Conservation (phyloP, 2,888 invertebrate genomes). For the Leistus spinibarbis region DNA sequence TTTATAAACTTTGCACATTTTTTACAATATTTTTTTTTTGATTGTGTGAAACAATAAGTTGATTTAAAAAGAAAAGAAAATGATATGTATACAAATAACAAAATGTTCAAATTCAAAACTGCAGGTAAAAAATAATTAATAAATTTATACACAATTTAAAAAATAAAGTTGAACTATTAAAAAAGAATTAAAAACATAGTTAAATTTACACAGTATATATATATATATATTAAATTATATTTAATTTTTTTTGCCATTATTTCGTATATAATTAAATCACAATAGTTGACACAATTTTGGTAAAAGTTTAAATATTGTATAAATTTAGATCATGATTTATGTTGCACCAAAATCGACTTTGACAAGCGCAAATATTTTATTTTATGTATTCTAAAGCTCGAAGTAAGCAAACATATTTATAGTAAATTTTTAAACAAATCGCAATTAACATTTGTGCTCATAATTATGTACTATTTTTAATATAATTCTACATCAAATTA, state of each 20-base stretch:
- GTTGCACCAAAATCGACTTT: neutral
- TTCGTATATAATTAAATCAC: neutral
- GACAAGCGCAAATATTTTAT: neutral
- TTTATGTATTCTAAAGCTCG: neutral
- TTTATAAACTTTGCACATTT: no score
- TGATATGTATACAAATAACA: constrained; percentile 18
- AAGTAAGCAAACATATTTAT: no score
- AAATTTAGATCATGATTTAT: neutral
- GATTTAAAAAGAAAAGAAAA: no score
- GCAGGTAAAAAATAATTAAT: constrained; percentile 19
- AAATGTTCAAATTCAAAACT: constrained; percentile 23
- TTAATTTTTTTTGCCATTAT: neutral
- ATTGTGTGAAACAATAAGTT: no score
- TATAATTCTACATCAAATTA: no score
- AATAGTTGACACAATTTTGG: neutral
- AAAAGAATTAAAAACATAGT: neutral
- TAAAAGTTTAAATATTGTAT: neutral
- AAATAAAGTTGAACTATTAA: neutral
- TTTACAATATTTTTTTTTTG: no score
- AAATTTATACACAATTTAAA: constrained; percentile 27
- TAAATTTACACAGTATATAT: neutral
- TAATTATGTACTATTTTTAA: no score
- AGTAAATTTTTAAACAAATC: no score
- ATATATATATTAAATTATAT: no score
- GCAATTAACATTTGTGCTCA: no score